These are phyloP conservation scores for Pimpla rufipes DNA, from an alignment of 2,888 invertebrate species.

Conservation along the genomic window DNA sequence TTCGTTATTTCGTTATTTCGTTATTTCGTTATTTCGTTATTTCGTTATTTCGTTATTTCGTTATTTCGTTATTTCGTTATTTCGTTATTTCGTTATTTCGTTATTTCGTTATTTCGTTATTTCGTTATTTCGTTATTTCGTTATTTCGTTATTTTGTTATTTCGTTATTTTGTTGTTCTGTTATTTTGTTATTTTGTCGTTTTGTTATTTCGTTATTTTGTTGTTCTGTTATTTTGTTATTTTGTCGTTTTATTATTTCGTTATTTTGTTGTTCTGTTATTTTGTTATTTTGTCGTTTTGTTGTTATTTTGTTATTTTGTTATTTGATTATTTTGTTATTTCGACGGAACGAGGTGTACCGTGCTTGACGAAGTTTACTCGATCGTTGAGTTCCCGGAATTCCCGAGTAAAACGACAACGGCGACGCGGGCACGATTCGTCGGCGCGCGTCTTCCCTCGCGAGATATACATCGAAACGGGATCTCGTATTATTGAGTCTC, in stretches of 20 bases:
- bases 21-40: not conserved
- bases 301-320: not conserved
- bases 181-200: too few species aligned
- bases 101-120: constrained; percentile 10
- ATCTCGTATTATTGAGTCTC: constrained; percentile 65
- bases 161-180: not conserved
- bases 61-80: not conserved
- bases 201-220: too few species aligned
- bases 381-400: constrained; percentile 10
- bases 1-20: not conserved
- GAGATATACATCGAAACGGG: constrained; percentile 26
- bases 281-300: constrained; percentile 8
- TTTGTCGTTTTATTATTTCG: not conserved
- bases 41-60: not conserved
- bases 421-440: constrained; percentile 18
- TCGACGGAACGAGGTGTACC: not conserved
- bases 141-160: not conserved
- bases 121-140: constrained; percentile 4
- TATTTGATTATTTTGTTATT: not conserved
- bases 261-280: constrained; percentile 13
- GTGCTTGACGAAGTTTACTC: constrained; percentile 45
- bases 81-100: not conserved
- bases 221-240: too few species aligned
- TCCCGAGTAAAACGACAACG: constrained; percentile 38
- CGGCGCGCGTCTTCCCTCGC: constrained; percentile 6